phyloP scores from a whole-genome alignment of 2,113 vertebrate genomes.

The Caracal caracal region DNA sequence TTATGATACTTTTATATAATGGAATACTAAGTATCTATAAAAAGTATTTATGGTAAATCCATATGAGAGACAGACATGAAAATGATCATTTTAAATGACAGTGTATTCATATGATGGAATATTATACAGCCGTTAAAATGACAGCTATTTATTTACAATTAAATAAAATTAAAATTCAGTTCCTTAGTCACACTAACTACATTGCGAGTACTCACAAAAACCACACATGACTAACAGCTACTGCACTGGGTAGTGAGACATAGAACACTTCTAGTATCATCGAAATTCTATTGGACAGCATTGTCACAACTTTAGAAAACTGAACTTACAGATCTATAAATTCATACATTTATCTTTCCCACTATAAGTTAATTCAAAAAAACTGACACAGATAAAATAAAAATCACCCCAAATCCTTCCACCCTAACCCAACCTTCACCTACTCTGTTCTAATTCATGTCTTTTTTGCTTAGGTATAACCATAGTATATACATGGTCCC shows the following conservation, averaged over 20 bases:
- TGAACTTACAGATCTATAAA: neutral
- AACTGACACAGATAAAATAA: neutral
- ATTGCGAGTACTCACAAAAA: neutral
- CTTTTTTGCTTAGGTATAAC: neutral
- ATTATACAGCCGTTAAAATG: neutral
- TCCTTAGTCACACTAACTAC: neutral
- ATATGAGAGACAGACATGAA: neutral
- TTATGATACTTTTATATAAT: neutral
- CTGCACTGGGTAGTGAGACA: neutral
- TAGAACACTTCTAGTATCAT: neutral
- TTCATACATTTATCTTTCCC: neutral
- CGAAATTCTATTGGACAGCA: neutral
- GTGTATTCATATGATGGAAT: neutral
- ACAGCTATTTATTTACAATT: neutral
- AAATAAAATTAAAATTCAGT: neutral
- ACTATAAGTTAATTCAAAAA: neutral
- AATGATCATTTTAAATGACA: neutral
- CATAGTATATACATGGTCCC: accelerated
- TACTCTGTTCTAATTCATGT: neutral
- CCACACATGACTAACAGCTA: neutral
- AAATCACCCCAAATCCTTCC: neutral
- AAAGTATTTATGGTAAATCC: neutral
- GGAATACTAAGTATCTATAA: neutral
- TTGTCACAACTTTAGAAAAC: neutral
- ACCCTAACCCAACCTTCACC: neutral